Evolutionary conservation across 2,888 invertebrate genomes (phyloP).

Genomic region (Agrochola lota): DNA sequence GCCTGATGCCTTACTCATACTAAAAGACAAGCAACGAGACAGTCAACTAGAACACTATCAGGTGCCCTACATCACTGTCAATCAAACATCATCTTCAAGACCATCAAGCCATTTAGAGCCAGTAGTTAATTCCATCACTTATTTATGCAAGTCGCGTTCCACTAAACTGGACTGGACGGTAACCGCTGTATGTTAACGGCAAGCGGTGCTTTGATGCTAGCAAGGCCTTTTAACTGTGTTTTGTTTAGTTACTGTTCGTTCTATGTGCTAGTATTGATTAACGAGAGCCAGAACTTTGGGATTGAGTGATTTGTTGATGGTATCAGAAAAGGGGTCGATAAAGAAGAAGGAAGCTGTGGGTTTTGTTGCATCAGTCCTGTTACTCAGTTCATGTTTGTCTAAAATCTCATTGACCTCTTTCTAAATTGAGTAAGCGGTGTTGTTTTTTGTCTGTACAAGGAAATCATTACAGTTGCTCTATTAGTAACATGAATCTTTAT

Average conservation of each 20-base stretch:
- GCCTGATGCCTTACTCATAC: not conserved
- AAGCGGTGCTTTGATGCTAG: slow-evolving; percentile 55
- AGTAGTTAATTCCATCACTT: slow-evolving; percentile 51
- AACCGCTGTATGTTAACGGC: slow-evolving; percentile 61
- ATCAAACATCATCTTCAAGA: slow-evolving; percentile 32
- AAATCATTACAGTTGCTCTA: slow-evolving; percentile 4
- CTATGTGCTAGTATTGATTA: slow-evolving; percentile 41
- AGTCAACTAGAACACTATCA: slow-evolving; percentile 26
- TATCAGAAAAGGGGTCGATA: slow-evolving; percentile 32
- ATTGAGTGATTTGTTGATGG: slow-evolving; percentile 42
- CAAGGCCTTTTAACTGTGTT: slow-evolving; percentile 54
- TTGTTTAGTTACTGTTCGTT: slow-evolving; percentile 38
- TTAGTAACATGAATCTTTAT: slow-evolving; percentile 3
- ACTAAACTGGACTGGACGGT: slow-evolving; percentile 64
- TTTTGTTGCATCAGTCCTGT: slow-evolving; percentile 39
- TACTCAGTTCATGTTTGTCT: slow-evolving; percentile 30
- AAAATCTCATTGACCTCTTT: slow-evolving; percentile 39
- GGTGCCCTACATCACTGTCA: slow-evolving; percentile 27
- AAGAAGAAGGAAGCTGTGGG: not conserved
- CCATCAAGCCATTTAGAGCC: slow-evolving; percentile 30
- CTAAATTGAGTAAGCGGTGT: slow-evolving; percentile 7
- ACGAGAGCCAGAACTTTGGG: slow-evolving; percentile 45
- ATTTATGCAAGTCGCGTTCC: slow-evolving; percentile 63
- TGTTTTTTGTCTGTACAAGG: slow-evolving; percentile 5
- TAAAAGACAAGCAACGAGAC: not conserved